A percentile compares a stretch with the other conserved stretches of the same genome.
Conservation (phyloP, 2,113 vertebrate species). For the Cairina moschata region DNA sequence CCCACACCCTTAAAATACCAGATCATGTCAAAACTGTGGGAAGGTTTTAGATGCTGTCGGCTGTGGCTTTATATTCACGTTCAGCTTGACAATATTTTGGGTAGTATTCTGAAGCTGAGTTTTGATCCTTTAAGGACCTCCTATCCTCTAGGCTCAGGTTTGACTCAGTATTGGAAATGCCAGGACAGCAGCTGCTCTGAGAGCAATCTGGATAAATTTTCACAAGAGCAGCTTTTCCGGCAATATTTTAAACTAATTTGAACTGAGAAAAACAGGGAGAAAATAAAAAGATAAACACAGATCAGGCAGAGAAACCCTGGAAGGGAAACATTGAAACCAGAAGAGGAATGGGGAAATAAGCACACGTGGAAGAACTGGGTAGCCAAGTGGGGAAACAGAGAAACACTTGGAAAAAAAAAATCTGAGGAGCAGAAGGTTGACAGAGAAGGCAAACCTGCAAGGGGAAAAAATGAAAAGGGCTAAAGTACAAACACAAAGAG, state of each 20-base stretch:
- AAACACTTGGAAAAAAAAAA: slow-evolving; percentile 45
- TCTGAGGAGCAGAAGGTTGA: slow-evolving; percentile 40
- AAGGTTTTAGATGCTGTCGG: not conserved
- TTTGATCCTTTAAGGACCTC: slow-evolving; percentile 30
- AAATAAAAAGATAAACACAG: not conserved
- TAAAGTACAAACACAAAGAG: not conserved
- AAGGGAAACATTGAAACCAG: not conserved
- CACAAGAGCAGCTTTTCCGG: slow-evolving; percentile 23
- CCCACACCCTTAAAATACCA: not conserved
- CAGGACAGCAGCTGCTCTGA: not conserved
- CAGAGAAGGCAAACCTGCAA: slow-evolving; percentile 28
- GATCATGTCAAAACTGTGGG: not conserved
- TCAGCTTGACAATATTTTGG: slow-evolving; percentile 21
- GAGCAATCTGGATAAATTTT: slow-evolving; percentile 7
- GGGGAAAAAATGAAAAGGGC: not conserved
- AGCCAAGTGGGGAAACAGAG: slow-evolving; percentile 40
- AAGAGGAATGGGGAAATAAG: slow-evolving; percentile 1
- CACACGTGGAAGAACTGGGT: not conserved
- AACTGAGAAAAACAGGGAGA: slow-evolving; percentile 6
- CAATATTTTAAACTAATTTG: slow-evolving; percentile 10
- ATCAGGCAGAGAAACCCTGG: not conserved
- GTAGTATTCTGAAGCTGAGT: not conserved
- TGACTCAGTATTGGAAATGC: slow-evolving; percentile 1
- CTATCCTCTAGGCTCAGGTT: not conserved
- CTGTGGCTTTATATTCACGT: not conserved